Evolutionary conservation across 1,140 invertebrate genomes (phyloP), one percentile per base, ranked within the genome.

Genomic region (Mycetomoellerius zeteki): DNA sequence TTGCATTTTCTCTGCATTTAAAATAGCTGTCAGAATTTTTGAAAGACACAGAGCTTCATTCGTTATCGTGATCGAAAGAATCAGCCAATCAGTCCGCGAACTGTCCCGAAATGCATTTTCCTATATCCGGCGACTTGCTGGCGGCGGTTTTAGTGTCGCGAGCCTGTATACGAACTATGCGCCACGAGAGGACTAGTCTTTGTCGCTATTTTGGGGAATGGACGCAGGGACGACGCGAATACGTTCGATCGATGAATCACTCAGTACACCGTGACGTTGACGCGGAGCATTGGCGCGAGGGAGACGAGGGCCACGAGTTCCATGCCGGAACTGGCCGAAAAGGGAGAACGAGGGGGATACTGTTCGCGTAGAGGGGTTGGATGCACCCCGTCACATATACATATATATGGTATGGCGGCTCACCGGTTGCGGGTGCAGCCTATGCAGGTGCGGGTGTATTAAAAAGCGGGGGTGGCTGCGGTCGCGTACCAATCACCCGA

Each of bases 171-270:
- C 77, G 71, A 67, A 54, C 52, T 65, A 80, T 54, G 67, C 64
- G 76, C 47, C 69, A 52, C 21, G 88, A 75, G 86, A 89, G 88
- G 85, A 80, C 88, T 90, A 93, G 91, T 93, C 91, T 94, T 93
- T 93, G 91, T 92, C 90, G 88, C 89, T 93, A 91, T 93, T 94
- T 91, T 84, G 91, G 92, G 90, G 85, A 88, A 91, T 90, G 90
- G 89, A 91, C 87, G 89, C 87, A 84, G 88, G 85, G 87, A 93
- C 89, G 90, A 93, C 89, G 90, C 84, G 88, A 91, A 90, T 91
- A 89, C 85, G 80, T 89, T 90, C 92, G 92, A 94, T 94, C 93
- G 93, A 93, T 93, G 93, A 93, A 94, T 94, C 93, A 94, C 93
- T 94, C 92, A 90, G 90, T 93, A 90, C 76, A 86, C 85, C 88